phyloP scores from a whole-genome alignment of 2,888 invertebrate genomes.

The Scaptomyza polygonia region DNA sequence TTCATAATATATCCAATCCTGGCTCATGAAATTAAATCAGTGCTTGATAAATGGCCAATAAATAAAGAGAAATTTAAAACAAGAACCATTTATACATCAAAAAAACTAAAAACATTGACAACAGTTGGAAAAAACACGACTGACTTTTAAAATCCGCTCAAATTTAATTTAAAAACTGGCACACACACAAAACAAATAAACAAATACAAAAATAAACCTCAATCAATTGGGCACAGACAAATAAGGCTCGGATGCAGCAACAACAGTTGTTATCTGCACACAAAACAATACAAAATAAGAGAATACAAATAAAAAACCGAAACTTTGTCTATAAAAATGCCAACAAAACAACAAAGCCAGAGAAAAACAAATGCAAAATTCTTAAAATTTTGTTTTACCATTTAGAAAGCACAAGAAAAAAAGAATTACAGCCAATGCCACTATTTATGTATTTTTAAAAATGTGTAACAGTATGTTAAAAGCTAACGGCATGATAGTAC shows the following conservation, averaged over 20 bases:
- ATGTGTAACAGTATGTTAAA: neutral
- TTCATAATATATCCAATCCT: neutral
- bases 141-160: constrained; percentile 75
- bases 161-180: constrained; percentile 70
- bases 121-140: constrained; percentile 14
- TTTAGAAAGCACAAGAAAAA: too few species aligned
- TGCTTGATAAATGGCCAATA: constrained; percentile 36
- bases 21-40: constrained; percentile 56
- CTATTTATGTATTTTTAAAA: neutral
- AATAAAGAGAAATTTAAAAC: constrained; percentile 11
- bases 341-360: constrained; percentile 23
- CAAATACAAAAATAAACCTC: constrained; percentile 65
- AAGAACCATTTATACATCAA: constrained; percentile 10
- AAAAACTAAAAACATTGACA: constrained; percentile 9
- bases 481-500: neutral
- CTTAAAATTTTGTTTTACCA: too few species aligned
- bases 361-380: too few species aligned
- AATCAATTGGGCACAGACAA: constrained; percentile 76
- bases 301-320: constrained; percentile 36
- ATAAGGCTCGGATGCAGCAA: constrained; percentile 57
- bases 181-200: constrained; percentile 32
- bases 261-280: constrained; percentile 14
- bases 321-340: constrained; percentile 55
- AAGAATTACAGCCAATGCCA: too few species aligned
- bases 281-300: constrained; percentile 10